A percentile compares a stretch with the other conserved stretches of the same genome.
Conservation (phyloP, 2,888 invertebrate genomes). For the Lycia hirtaria region DNA sequence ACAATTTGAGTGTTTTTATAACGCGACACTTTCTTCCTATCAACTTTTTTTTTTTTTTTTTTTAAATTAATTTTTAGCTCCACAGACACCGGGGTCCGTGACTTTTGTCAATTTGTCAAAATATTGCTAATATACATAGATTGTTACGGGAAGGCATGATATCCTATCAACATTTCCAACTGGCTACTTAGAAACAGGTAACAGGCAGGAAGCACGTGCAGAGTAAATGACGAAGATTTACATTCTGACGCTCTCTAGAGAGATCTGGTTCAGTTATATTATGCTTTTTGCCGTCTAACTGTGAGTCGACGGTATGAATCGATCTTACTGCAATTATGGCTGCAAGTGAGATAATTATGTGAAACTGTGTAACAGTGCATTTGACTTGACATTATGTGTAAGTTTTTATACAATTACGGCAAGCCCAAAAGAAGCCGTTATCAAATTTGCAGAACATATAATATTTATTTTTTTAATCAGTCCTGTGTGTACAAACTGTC, state of each 20-base stretch:
- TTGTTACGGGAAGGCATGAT: too few relatives aligned
- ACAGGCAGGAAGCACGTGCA: conserved; percentile 71
- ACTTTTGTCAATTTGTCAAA: too few relatives aligned
- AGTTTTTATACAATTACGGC: not conserved
- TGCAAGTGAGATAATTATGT: conserved; percentile 6
- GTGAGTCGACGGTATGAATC: conserved; percentile 20
- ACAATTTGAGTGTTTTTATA: not conserved
- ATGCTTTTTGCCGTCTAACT: conserved; percentile 37
- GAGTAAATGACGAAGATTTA: conserved; percentile 73
- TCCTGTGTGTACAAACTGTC: too few relatives aligned
- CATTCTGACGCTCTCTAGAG: conserved; percentile 58
- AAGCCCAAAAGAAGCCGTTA: not conserved
- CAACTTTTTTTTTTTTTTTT: not conserved
- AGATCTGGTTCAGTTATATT: conserved; percentile 49
- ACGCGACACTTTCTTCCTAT: not conserved
- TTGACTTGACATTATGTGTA: not conserved
- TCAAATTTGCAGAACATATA: too few relatives aligned
- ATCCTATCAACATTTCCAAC: not conserved
- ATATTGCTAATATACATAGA: too few relatives aligned
- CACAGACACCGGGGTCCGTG: too few relatives aligned
- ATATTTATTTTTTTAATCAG: too few relatives aligned
- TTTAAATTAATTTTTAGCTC: too few relatives aligned
- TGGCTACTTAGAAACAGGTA: conserved; percentile 49
- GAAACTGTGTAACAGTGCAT: not conserved
- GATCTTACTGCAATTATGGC: conserved; percentile 24